These are phyloP conservation scores for Pterostichus madidus DNA, from an alignment of 2,888 invertebrate genomes.

Conservation along the genomic window DNA sequence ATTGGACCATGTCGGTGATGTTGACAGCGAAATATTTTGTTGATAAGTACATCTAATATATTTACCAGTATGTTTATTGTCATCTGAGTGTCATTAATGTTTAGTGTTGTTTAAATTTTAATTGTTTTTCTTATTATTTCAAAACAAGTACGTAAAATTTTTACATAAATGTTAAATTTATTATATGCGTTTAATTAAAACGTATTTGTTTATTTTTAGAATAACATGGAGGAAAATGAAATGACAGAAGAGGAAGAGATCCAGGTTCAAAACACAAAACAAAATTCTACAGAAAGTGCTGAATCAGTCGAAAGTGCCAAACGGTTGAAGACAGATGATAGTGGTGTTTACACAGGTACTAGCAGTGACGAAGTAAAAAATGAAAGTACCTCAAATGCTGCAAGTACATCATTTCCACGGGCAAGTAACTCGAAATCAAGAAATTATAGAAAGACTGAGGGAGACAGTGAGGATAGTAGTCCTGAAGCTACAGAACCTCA, in stretches of 20 bases:
- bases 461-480: constrained; percentile 47
- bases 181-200: constrained; percentile 41
- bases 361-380: constrained; percentile 63
- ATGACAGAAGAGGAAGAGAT: constrained; percentile 70
- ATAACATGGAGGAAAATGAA: constrained; percentile 71
- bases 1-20: constrained; percentile 37
- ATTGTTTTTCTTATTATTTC: constrained; percentile 44
- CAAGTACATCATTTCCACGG: constrained; percentile 69
- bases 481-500: constrained; percentile 16
- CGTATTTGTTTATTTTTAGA: constrained; percentile 72
- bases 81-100: constrained; percentile 37
- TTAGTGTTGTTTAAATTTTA: constrained; percentile 43
- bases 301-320: constrained; percentile 70
- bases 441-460: constrained; percentile 70
- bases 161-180: neutral
- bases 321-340: constrained; percentile 72
- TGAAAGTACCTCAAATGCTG: constrained; percentile 18
- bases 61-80: constrained; percentile 43
- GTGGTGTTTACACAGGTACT: constrained; percentile 60
- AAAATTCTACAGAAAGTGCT: constrained; percentile 54
- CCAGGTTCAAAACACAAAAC: constrained; percentile 53
- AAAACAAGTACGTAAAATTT: constrained; percentile 27
- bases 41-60: constrained; percentile 37
- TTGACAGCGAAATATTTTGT: constrained; percentile 46
- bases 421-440: constrained; percentile 70